Evolutionary conservation across 2,888 invertebrate genomes (phyloP).

Genomic region (Mythimna loreyi): DNA sequence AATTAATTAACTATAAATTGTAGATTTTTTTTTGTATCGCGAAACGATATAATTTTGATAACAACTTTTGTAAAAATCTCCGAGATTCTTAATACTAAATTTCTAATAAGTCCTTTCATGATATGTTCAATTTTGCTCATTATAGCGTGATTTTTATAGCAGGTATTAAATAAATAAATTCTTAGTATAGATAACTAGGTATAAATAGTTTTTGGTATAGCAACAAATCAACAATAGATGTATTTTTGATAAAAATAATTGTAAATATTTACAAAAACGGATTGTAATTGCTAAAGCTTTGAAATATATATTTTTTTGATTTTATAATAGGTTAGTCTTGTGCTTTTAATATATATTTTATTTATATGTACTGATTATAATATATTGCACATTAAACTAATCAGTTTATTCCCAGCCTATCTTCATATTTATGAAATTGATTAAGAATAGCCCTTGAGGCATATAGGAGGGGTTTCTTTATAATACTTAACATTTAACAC

Average conservation of each 20-base stretch:
- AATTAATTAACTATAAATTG: not conserved
- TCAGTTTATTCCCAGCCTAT: constrained; percentile 15
- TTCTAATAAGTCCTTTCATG: constrained; percentile 52
- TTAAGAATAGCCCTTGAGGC: constrained; percentile 6
- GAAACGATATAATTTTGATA: constrained; percentile 9
- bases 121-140: constrained; percentile 67
- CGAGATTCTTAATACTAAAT: constrained; percentile 15
- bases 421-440: not conserved
- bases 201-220: not conserved
- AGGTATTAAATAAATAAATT: constrained; percentile 1
- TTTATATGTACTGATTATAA: constrained; percentile 6
- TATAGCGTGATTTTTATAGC: constrained; percentile 30
- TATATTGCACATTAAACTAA: constrained; percentile 11
- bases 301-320: constrained; percentile 11
- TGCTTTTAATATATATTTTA: constrained; percentile 5
- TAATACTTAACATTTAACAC: constrained; percentile 46
- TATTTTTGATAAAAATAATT: constrained; percentile 27
- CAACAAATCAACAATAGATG: constrained; percentile 17
- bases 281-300: constrained; percentile 53
- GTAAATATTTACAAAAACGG: constrained; percentile 56
- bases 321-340: not conserved
- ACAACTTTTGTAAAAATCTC: constrained; percentile 22
- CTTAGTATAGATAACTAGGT: not conserved
- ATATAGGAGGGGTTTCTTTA: constrained; percentile 42
- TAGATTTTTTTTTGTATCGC: constrained; percentile 15